Base-by-base conservation (phyloP, 2,113 vertebrate genomes). In the Tychaedon coryphoeus region DNA sequence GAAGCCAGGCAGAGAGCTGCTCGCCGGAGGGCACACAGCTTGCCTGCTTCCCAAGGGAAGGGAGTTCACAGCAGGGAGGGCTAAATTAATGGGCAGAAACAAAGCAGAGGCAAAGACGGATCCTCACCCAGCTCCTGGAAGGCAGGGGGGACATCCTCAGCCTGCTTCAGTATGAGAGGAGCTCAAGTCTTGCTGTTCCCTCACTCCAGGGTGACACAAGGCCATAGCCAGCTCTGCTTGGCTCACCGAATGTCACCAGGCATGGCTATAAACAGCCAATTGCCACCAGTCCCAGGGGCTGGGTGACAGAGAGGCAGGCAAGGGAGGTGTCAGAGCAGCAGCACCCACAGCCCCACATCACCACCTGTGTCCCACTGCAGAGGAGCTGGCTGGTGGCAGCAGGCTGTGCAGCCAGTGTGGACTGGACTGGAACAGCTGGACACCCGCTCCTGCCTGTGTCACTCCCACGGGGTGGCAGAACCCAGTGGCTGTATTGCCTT, bases 1-100 rank as follows among this genome's bases (percentile, higher is more conserved):
- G 64, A 72, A 86, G 45, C 38, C 58, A 82, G 66, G 50, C 66
- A 64, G 54, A 66, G 34, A 79, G 81, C 25, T 40, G 60, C 69
- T 83, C 5, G 3, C 8, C 0, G 0, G 31, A 65, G 54, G 53
- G 31, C 62, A 57, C 1, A 1, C 20, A 60, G 75, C 62, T 81
- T 33, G 16, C 28, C 22, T 43, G 65, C 38, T 82, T 54, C 54
- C 20, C 48, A 9, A 34, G 65, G 48, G 31, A 33, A 36, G 40
- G 40, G 74, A 45, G 26, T 4, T 61, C 3, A 6, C 31, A 65
- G 51, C 17, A 43, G 57, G 8, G 8, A 82, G 26, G 45, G 26
- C 36, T 57, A 31, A 82, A 86, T 0, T n/a, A 23, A n/a, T 10
- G 51, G 38, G 74, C 29, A 53, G 47, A 74, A 73, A 60, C 31